Evolutionary conservation across 1,140 invertebrate genomes (phyloP).

Genomic region (Pomacea maculata): DNA sequence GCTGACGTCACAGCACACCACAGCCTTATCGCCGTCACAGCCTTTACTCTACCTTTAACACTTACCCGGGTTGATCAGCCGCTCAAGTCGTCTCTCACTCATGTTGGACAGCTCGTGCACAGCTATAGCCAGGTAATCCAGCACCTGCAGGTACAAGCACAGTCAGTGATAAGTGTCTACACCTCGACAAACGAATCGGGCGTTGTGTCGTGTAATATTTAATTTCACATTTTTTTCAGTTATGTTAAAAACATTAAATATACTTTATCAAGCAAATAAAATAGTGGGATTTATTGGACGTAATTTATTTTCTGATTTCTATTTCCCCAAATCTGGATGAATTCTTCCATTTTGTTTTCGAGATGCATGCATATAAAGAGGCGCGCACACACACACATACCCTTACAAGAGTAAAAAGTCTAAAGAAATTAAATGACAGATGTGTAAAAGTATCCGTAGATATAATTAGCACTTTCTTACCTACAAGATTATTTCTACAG

Average conservation of each 20-base stretch:
- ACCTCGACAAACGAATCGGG: too few species aligned
- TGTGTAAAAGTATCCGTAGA: too few species aligned
- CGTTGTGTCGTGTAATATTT: too few species aligned
- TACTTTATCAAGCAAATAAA: not conserved
- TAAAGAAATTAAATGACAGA: too few species aligned
- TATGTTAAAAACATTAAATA: not conserved
- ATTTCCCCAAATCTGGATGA: too few species aligned
- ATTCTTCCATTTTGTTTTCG: too few species aligned
- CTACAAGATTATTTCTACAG: too few species aligned
- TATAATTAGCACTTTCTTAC: too few species aligned
- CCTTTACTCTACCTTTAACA: not conserved
- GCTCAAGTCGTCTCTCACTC: slow-evolving; percentile 77
- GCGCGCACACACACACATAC: not conserved
- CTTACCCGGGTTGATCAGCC: slow-evolving; percentile 77
- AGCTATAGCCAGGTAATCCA: slow-evolving; percentile 80
- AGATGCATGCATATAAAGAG: not conserved
- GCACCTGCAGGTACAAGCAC: slow-evolving; percentile 59
- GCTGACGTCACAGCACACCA: too few species aligned
- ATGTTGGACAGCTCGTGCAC: slow-evolving; percentile 79
- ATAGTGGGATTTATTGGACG: not conserved
- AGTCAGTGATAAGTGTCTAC: too few species aligned
- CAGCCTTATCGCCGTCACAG: too few species aligned
- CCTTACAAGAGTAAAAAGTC: not conserved
- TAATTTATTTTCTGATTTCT: too few species aligned
- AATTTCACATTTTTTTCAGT: not conserved